These are phyloP conservation scores for Cottus gobio DNA, from an alignment of 2,113 vertebrate species.

Conservation along the genomic window DNA sequence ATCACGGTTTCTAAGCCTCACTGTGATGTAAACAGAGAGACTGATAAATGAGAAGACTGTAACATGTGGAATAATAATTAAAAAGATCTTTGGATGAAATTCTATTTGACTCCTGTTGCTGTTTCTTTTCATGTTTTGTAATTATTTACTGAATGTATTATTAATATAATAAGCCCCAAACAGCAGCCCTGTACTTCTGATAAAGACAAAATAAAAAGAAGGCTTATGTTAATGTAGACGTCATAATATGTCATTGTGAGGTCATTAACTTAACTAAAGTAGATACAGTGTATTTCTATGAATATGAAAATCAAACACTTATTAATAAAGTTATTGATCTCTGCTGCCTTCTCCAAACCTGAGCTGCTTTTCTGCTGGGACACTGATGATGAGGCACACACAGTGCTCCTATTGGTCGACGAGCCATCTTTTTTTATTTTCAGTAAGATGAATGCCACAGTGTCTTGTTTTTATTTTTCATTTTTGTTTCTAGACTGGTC, in stretches of 20 bases:
- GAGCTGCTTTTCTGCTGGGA: constrained; percentile 26
- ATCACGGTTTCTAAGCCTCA: neutral
- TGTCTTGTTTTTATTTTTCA: neutral
- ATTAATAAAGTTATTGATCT: too few relatives aligned
- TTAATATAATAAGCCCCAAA: neutral
- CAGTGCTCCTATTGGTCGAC: constrained; percentile 50
- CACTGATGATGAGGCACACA: constrained; percentile 54
- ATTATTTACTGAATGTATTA: neutral
- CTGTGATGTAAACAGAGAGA: neutral
- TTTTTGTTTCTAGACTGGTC: neutral
- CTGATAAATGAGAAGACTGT: neutral
- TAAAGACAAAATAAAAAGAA: neutral
- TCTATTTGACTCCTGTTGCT: neutral
- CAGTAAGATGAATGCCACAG: neutral
- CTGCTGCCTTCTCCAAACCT: constrained; percentile 21
- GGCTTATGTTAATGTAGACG: neutral
- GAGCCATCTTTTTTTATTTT: neutral
- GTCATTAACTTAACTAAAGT: neutral
- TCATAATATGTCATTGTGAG: neutral
- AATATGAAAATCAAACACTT: neutral
- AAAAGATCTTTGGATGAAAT: constrained; percentile 1
- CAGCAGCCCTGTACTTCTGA: neutral
- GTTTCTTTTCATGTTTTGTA: neutral
- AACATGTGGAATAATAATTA: neutral
- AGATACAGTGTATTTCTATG: neutral